Conservation (phyloP, 2,113 vertebrate genomes). For the Hemiprocne comata region DNA sequence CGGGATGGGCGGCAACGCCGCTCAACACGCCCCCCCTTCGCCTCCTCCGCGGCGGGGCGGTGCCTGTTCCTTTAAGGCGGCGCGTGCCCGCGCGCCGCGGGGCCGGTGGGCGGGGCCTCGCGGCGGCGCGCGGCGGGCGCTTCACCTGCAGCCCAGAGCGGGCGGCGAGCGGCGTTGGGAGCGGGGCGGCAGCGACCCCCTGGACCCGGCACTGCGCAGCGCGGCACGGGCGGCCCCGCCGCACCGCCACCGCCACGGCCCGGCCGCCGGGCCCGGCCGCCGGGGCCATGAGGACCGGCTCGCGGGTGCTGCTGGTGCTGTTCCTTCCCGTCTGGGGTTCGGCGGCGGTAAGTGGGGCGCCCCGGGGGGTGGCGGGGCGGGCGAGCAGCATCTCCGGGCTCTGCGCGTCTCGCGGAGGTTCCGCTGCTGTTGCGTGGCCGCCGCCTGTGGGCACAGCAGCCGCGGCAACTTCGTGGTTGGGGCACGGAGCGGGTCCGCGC, state of each 20-base stretch:
- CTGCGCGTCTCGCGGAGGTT: not conserved
- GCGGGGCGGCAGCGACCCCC: not conserved
- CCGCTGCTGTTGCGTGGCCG: not conserved
- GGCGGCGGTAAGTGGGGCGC: constrained; percentile 66
- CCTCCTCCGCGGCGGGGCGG: not conserved
- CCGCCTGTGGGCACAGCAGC: not conserved
- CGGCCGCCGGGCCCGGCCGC: constrained; percentile 19
- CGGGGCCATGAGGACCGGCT: constrained; percentile 56
- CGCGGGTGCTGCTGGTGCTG: constrained; percentile 41
- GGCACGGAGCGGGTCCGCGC: not conserved
- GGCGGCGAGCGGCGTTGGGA: constrained; percentile 39
- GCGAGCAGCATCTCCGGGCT: not conserved
- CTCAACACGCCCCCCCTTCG: no score
- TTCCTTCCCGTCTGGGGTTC: constrained; percentile 28
- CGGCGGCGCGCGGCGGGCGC: constrained; percentile 39
- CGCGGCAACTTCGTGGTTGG: not conserved
- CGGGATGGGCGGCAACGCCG: no score
- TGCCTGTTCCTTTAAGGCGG: constrained; percentile 65
- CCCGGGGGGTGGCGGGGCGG: not conserved
- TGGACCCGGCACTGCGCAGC: constrained; percentile 3
- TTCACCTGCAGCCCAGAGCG: constrained; percentile 73
- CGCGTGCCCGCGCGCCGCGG: constrained; percentile 38
- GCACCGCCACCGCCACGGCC: not conserved
- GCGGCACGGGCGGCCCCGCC: not conserved
- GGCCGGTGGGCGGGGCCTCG: constrained; percentile 51